Evolutionary conservation across 2,113 vertebrate genomes (phyloP).

Genomic region (Eclectus roratus): DNA sequence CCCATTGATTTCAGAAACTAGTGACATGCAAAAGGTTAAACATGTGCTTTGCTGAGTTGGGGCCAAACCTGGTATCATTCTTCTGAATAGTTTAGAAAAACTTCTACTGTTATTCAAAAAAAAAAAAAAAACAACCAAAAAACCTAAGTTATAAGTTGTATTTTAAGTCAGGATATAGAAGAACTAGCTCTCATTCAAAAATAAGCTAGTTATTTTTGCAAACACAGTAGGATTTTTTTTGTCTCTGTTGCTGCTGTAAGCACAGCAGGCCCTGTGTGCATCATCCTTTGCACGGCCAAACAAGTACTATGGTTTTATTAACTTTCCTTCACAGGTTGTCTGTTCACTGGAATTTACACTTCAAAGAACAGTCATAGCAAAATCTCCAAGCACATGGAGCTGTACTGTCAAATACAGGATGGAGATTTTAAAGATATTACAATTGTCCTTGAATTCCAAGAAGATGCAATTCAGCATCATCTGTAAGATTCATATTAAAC

Average conservation of each 20-base stretch:
- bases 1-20: conserved; percentile 52
- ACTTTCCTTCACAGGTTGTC: not conserved
- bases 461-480: not conserved
- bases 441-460: not conserved
- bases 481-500: not conserved
- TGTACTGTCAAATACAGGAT: not conserved
- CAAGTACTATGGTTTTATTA: not conserved
- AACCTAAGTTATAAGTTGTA: not conserved
- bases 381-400: not conserved
- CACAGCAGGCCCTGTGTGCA: not conserved
- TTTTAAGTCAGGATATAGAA: conserved; percentile 4
- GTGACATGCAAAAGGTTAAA: conserved; percentile 63
- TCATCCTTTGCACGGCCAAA: not conserved
- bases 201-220: not conserved
- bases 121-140: no score
- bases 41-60: conserved; percentile 29
- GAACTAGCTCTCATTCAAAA: not conserved
- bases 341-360: not conserved
- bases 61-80: not conserved
- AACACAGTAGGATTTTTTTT: not conserved
- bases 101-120: not conserved
- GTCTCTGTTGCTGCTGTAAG: not conserved
- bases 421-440: not conserved
- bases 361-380: not conserved
- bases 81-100: not conserved